These are phyloP conservation scores for Heliocidaris tuberculata DNA, from an alignment of 35 echinoderm and acorn worm species.

Conservation along the genomic window DNA sequence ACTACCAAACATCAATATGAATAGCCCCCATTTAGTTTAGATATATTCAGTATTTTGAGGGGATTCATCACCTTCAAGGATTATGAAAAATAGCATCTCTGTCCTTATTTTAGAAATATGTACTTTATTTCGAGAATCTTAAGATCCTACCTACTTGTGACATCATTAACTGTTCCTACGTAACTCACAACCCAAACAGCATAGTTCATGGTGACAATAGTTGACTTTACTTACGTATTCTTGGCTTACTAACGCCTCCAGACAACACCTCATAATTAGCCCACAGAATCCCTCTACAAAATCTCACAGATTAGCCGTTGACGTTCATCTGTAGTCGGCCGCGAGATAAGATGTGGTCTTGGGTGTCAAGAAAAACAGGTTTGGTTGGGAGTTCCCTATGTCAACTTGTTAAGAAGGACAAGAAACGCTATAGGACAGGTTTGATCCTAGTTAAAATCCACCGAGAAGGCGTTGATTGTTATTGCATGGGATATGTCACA, in stretches of 20 bases:
- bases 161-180: neutral
- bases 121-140: neutral
- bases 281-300: neutral
- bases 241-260: neutral
- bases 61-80: neutral
- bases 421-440: neutral
- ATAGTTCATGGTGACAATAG: neutral
- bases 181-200: neutral
- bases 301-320: neutral
- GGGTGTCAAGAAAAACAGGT: neutral
- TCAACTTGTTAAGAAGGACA: neutral
- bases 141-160: neutral
- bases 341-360: neutral
- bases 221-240: slow-evolving; percentile 32
- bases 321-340: neutral
- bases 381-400: neutral
- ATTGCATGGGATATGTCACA: neutral
- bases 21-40: no score
- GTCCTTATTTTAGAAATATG: neutral
- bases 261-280: slow-evolving; percentile 41
- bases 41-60: neutral
- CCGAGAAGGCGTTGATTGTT: neutral
- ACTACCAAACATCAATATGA: no score
- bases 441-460: slow-evolving; percentile 5
- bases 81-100: neutral